Percentiles rank a stretch among this genome's conserved stretches.
These are phyloP conservation scores for Phaedon cochleariae DNA, from an alignment of 2,888 invertebrate species.

Conservation along the genomic window DNA sequence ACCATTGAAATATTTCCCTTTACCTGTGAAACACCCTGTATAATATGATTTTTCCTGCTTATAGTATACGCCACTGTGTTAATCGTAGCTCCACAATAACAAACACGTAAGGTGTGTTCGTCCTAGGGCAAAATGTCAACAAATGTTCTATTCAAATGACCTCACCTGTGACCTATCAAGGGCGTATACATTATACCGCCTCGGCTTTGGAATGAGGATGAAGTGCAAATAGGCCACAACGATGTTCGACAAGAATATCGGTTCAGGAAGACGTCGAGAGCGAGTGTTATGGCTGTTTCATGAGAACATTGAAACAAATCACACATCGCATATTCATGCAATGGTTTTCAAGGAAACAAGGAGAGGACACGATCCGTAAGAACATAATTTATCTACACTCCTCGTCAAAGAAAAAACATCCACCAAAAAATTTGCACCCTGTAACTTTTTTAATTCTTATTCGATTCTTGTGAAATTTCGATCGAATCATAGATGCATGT, in stretches of 20 bases:
- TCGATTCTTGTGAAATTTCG: no score
- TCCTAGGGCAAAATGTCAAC: slow-evolving; percentile 32
- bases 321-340: no score
- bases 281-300: slow-evolving; percentile 11
- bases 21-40: no score
- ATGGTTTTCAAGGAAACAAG: no score
- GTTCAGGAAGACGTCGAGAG: neutral
- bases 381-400: no score
- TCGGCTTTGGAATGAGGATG: neutral
- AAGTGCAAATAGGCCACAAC: neutral
- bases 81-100: slow-evolving; percentile 23
- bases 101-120: slow-evolving; percentile 27
- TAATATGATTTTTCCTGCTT: neutral
- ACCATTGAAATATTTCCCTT: no score
- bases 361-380: no score
- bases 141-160: slow-evolving; percentile 30
- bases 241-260: slow-evolving; percentile 7
- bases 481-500: no score
- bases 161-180: slow-evolving; percentile 40
- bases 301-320: neutral
- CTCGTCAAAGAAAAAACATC: no score
- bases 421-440: no score
- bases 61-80: neutral
- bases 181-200: slow-evolving; percentile 27
- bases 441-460: no score